Evolutionary conservation across 2,797 vertebrate species (phyloP), one percentile per base, ranked within the genome.

Genomic region (Schizopygopsis malacanthus): DNA sequence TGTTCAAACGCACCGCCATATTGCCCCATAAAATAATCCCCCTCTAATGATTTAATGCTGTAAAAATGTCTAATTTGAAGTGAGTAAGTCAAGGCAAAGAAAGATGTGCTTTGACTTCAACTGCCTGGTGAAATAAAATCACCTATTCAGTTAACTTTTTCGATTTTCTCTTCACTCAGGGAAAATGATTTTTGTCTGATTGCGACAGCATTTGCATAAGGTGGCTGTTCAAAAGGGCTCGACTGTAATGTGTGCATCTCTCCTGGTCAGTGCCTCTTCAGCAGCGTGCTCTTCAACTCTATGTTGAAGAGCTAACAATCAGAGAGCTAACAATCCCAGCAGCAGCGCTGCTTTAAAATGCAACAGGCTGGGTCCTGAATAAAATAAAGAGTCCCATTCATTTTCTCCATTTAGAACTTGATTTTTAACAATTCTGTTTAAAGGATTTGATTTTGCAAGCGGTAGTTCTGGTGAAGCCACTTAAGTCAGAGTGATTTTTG

Each of bases 161-260:
- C 54, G 61, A 85, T 86, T 85, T 78, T 90, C 56, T 75, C 89
- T 90, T 86, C 84, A 84, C 86, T 91, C 87, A 37, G 80, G 69
- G 70, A 76, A 86, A 50, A 86, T 81, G 37, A 59, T 83, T 80
- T 84, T 84, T 37, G 70, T 79, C 84, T 88, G 88, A 93, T 92
- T 92, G 92, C 85, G 85, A 86, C 78, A 63, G 47, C 52, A 91
- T 87, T 86, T 79, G 87, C 83, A 86, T 80, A 82, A 88, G 75
- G 89, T 61, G 84, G 84, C 80, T 85, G 76, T 85, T 90, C 73
- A 70, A 71, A 85, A 79, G 85, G 81, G 83, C 85, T 90, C 16
- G 15, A 83, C 41, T 25, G 79, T 89, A 85, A 78, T 85, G 77
- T 78, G 61, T 84, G 85, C 61, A 45, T 84, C 84, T 50, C 80